Evolutionary conservation across 2,888 invertebrate genomes (phyloP), one percentile per base, ranked within the genome.

Genomic region (Ophraella communa): DNA sequence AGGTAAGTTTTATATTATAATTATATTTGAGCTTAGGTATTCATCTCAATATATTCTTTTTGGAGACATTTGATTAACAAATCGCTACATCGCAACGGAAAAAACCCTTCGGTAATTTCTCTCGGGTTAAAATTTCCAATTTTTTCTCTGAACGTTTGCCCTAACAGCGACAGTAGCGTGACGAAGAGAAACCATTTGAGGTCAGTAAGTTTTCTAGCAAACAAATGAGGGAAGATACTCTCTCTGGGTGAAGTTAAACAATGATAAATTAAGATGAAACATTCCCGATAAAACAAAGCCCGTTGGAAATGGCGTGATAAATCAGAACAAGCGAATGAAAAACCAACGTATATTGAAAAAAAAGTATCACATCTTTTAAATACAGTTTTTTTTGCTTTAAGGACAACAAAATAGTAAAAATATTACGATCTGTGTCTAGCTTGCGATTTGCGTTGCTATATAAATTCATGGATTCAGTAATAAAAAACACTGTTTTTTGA

Each of bases 221-320:
- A 75, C 74, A 73, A 75, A 75, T 74, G 74, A 71, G 70, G 65
- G 66, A 58, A 74, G 75, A 75, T 74, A 74, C 71, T 67, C 63
- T 62, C 65, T 23, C 58, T 58, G 35, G 14, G 69, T 66, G 71
- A 70, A 74, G 68, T 68, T 71, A 71, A 74, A 74, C 74, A 75
- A 74, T 75, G 74, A 76, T 76, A 74, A 74, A 76, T 76, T 76
- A 74, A 74, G 74, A 74, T 73, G 75, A 74, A 78, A 75, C 71
- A 72, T 67, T 56, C 64, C 60, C 68, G 77, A 77, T 77, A 76
- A 74, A 72, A 70, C 64, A 49, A 62, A 64, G 65, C 63, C 60
- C 71, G 61, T 67, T 67, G 67, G 73, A 73, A 74, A 73, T 73
- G 70, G 74, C 70, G 74, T 74, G 77, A 77, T 77, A 74, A 77